A percentile compares a stretch with the other conserved stretches of the same genome.
Conservation (phyloP, 2,888 invertebrate species). For the Sminthurinus aureus region DNA sequence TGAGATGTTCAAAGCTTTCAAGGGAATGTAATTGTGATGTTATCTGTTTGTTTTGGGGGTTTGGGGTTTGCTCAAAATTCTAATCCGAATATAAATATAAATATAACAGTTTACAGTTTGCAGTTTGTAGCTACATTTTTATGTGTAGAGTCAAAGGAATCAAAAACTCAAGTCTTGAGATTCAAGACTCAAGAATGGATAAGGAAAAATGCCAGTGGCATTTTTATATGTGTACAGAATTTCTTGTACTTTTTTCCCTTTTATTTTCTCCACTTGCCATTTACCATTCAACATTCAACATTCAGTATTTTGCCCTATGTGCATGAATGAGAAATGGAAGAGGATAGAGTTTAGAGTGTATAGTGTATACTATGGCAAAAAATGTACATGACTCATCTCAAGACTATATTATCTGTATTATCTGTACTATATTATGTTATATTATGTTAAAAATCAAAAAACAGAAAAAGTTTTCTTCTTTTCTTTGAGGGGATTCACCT, state of each 20-base stretch:
- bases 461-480: neutral
- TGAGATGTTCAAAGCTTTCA: no score
- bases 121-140: no score
- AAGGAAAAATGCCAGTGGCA: neutral
- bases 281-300: neutral
- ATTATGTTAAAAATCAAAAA: neutral
- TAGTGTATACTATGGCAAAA: neutral
- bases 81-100: no score
- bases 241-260: neutral
- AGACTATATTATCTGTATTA: no score
- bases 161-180: neutral
- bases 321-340: neutral
- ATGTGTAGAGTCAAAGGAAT: neutral
- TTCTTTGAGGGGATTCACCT: neutral
- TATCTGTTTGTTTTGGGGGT: no score
- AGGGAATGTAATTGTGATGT: no score
- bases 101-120: no score
- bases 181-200: neutral
- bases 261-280: neutral
- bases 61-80: no score
- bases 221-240: neutral
- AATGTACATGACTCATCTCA: neutral
- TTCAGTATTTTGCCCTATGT: neutral
- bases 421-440: no score
- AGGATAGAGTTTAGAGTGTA: neutral